Evolutionary conservation across 2,888 invertebrate genomes (phyloP).

Genomic region (Spisula subtruncata): DNA sequence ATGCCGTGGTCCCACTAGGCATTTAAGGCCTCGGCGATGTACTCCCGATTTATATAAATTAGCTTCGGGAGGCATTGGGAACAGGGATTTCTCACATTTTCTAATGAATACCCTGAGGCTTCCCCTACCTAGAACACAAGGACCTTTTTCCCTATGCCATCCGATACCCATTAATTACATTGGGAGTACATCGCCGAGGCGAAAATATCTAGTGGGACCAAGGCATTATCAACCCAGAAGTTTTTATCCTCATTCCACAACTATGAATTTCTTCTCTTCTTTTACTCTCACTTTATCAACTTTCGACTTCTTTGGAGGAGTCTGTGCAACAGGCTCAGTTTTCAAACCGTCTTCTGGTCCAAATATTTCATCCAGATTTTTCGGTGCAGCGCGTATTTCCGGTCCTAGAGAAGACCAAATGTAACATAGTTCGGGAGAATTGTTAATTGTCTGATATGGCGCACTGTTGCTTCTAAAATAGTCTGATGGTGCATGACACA

Average conservation of each 20-base stretch:
- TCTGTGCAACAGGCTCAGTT: slow-evolving; percentile 33
- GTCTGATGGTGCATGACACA: slow-evolving; percentile 97
- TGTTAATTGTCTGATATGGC: slow-evolving; percentile 91
- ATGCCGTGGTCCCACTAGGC: no score
- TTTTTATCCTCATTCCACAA: slow-evolving; percentile 57
- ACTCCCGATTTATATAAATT: no score
- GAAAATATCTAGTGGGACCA: no score
- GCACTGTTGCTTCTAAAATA: slow-evolving; percentile 92
- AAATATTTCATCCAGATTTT: slow-evolving; percentile 83
- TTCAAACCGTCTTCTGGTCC: slow-evolving; percentile 70
- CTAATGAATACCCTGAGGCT: no score
- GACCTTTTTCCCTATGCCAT: no score
- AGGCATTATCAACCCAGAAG: background rate
- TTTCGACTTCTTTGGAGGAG: slow-evolving; percentile 55
- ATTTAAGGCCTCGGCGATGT: no score
- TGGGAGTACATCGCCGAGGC: no score
- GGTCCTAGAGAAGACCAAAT: slow-evolving; percentile 86
- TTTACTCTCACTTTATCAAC: slow-evolving; percentile 66
- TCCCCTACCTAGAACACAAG: no score
- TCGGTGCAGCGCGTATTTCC: slow-evolving; percentile 81
- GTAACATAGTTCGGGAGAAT: slow-evolving; percentile 85
- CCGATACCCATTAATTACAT: no score
- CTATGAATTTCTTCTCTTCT: slow-evolving; percentile 67
- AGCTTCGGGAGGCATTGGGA: no score
- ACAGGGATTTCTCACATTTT: no score